Evolutionary conservation across 1,140 invertebrate species (phyloP).

Genomic region (Solenopsis invicta): DNA sequence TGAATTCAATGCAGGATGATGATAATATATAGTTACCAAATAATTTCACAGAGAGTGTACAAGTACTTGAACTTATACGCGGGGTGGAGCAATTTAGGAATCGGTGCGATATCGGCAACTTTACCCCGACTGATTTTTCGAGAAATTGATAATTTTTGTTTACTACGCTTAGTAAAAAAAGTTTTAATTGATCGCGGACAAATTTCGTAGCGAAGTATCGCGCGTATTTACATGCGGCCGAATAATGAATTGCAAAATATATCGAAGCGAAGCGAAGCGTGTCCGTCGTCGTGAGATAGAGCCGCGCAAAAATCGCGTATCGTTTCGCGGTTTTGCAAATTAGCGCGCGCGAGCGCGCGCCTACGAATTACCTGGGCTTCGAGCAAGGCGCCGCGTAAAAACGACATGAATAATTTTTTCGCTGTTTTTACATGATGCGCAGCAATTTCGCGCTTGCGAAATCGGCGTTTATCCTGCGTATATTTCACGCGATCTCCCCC

Average conservation of each 20-base stretch:
- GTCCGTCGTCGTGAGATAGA: background rate
- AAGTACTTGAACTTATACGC: too few relatives aligned
- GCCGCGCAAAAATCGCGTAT: conserved; percentile 30
- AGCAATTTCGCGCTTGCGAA: conserved; percentile 58
- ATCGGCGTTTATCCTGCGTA: conserved; percentile 59
- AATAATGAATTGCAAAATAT: conserved; percentile 26
- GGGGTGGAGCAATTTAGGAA: too few relatives aligned
- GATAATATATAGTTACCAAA: too few relatives aligned
- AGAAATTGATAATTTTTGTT: too few relatives aligned
- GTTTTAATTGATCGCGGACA: background rate
- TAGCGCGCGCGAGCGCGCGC: conserved; percentile 39
- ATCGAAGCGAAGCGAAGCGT: conserved; percentile 22
- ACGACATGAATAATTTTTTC: conserved; percentile 63
- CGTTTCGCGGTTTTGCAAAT: conserved; percentile 42
- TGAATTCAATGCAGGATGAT: too few relatives aligned
- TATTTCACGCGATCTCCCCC: conserved; percentile 54
- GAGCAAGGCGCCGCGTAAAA: conserved; percentile 48
- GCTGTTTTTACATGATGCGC: conserved; percentile 43
- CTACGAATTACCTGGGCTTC: conserved; percentile 61
- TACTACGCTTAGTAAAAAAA: too few relatives aligned
- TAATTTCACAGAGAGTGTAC: too few relatives aligned
- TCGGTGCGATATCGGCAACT: too few relatives aligned
- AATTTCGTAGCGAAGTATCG: background rate
- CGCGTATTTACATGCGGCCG: background rate
- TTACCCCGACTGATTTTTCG: too few relatives aligned